Evolutionary conservation across 2,888 invertebrate species (phyloP).

Genomic region (Lapara coniferarum): DNA sequence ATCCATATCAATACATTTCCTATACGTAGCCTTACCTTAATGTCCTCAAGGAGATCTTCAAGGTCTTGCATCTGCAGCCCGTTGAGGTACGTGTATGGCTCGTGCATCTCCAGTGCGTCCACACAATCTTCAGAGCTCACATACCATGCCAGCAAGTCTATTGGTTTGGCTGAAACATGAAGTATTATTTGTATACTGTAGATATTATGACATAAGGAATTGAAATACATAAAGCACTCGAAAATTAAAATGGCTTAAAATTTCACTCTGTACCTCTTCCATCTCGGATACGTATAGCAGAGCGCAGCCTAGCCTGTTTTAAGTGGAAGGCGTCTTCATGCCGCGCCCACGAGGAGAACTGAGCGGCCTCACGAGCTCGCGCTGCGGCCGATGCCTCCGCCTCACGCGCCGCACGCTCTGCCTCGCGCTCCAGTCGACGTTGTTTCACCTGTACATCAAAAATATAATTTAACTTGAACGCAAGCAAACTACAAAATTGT

Average conservation of each 20-base stretch:
- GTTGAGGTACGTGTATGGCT: conserved; percentile 97
- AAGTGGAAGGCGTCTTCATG: conserved; percentile 99
- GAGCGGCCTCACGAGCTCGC: conserved; percentile 94
- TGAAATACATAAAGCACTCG: no score
- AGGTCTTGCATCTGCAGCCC: conserved; percentile 95
- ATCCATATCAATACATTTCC: no score
- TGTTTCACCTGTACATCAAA: conserved; percentile 88
- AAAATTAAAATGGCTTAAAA: neutral
- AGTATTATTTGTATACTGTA: no score
- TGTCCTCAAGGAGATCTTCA: conserved; percentile 98
- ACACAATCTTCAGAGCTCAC: conserved; percentile 94
- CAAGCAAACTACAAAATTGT: no score
- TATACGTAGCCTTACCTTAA: conserved; percentile 84
- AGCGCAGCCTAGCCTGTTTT: conserved; percentile 96
- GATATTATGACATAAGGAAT: no score
- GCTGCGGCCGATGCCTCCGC: conserved; percentile 89
- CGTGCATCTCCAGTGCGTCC: conserved; percentile 98
- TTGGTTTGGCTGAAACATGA: conserved; percentile 92
- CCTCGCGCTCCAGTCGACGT: conserved; percentile 93
- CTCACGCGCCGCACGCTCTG: conserved; percentile 92
- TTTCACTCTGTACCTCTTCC: conserved; percentile 85
- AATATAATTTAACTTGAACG: neutral
- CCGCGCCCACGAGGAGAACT: conserved; percentile 95
- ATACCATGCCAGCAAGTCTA: conserved; percentile 98
- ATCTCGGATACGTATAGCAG: conserved; percentile 97